phyloP scores from a whole-genome alignment of 1,140 invertebrate species.

The Lordiphosa clarofinis region DNA sequence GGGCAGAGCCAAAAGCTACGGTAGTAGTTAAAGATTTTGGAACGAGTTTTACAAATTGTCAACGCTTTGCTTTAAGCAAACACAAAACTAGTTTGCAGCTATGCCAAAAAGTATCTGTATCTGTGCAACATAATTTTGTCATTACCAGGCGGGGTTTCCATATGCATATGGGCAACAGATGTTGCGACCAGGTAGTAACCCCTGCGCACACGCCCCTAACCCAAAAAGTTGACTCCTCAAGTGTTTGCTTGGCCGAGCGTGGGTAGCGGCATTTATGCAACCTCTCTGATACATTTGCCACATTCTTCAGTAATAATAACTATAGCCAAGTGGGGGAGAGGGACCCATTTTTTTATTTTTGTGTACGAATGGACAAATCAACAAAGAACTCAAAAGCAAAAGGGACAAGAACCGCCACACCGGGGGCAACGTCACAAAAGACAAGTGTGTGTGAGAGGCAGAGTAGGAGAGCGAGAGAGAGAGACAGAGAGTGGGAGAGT shows the following conservation, averaged over 20 bases:
- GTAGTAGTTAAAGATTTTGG: constrained; percentile 14
- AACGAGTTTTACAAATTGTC: constrained; percentile 77
- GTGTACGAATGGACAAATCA: constrained; percentile 45
- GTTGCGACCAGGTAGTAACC: constrained; percentile 63
- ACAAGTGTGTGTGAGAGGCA: constrained; percentile 16
- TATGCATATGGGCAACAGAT: constrained; percentile 74
- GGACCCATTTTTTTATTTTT: constrained; percentile 9
- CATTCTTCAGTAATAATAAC: constrained; percentile 12
- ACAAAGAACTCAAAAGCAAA: constrained; percentile 45
- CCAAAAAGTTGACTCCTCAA: not conserved
- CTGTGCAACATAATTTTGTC: constrained; percentile 77
- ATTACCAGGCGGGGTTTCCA: constrained; percentile 45
- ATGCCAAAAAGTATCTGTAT: constrained; percentile 26
- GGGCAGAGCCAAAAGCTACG: constrained; percentile 13
- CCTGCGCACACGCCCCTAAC: constrained; percentile 23
- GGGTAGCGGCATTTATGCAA: constrained; percentile 29
- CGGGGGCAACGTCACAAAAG: constrained; percentile 16
- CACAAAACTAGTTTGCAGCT: constrained; percentile 69
- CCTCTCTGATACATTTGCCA: constrained; percentile 28
- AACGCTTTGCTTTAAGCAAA: constrained; percentile 69
- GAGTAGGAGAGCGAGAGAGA: not conserved
- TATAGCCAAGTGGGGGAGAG: constrained; percentile 1
- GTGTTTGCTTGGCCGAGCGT: constrained; percentile 47
- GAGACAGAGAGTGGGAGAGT: constrained; percentile 14
- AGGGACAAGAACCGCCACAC: constrained; percentile 18